These are phyloP conservation scores for Micromesistius poutassou DNA, from an alignment of 2,797 vertebrate species.

Conservation along the genomic window DNA sequence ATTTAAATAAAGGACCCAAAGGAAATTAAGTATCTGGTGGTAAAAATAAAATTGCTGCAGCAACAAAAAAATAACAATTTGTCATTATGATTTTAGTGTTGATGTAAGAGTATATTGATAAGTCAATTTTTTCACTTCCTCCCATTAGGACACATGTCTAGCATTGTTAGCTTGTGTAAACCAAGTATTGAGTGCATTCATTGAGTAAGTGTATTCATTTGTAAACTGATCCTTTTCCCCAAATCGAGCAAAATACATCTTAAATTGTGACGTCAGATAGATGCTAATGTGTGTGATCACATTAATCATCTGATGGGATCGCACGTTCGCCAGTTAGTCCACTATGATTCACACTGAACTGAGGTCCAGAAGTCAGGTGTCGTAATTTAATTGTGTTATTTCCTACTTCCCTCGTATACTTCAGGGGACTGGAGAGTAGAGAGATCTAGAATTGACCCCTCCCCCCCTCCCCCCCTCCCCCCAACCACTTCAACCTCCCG, in stretches of 20 bases:
- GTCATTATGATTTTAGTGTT: neutral
- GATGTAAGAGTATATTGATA: neutral
- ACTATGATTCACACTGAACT: conserved; percentile 77
- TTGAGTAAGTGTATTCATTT: neutral
- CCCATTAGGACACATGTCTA: neutral
- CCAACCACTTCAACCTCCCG: conserved; percentile 5
- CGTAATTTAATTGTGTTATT: conserved; percentile 84
- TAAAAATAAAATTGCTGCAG: neutral
- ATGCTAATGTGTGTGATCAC: conserved; percentile 75
- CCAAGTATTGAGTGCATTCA: neutral
- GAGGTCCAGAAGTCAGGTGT: conserved; percentile 81
- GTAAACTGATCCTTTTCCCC: neutral
- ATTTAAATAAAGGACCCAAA: neutral
- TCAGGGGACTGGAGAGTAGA: conserved; percentile 60
- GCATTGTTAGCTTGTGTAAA: neutral
- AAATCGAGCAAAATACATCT: neutral
- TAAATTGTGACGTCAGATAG: conserved; percentile 53
- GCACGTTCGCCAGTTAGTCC: conserved; percentile 73
- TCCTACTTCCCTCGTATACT: conserved; percentile 73
- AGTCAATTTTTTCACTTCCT: neutral
- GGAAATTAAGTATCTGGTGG: neutral
- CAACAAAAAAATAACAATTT: neutral
- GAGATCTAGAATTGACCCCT: conserved; percentile 58
- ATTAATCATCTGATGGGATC: conserved; percentile 77
- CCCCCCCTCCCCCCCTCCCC: conserved; percentile 33